Evolutionary conservation across 2,888 invertebrate genomes (phyloP), one percentile per base, ranked within the genome.

Genomic region (Brachynemurus nebulosus): DNA sequence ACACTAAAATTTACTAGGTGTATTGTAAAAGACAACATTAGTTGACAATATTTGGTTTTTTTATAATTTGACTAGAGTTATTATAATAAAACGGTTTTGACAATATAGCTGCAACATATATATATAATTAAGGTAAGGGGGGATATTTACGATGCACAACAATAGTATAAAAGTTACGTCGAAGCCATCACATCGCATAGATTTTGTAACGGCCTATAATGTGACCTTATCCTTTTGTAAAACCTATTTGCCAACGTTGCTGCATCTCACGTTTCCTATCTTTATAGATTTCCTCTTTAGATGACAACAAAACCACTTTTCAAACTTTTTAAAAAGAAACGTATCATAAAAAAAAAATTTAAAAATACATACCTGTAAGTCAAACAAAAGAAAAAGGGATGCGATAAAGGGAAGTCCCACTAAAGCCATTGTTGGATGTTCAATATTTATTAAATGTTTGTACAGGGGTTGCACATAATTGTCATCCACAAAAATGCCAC

Each of bases 301-400:
- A 57, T 0, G 86, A 86, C 9, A 86, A 64, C 7, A 61, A 77
- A 72, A 9, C 68, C 62, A 1, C 78, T 80, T 43, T 69, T 72
- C 62, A 85, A 74, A 25, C 70, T 75, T 23, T 74, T 69, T 27
- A 83, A 59, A 54, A 75, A 74, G 59, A 79, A 83, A 16, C 78
- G 71, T 1, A 76, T 73, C 76, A 82, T 64, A 11, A 52, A 51
- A 23, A 7, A 18, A 21, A 39, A 20, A 14, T 12, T 6, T 8
- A 40, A n/a, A 21, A n/a, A n/a, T n/a, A n/a, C 53, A n/a, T 55
- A 86, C 83, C 72, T 91, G 91, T 30, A 86, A 61, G 57, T 92
- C 86, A 60, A 86, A 86, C 71, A 88, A 78, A 46, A 85, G 84
- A 61, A 89, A 86, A 0, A 90, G 86, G 59, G 84, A 83, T 2